Evolutionary conservation across 1,140 invertebrate species (phyloP), one percentile per base, ranked within the genome.

Genomic region (Gryon sp.): DNA sequence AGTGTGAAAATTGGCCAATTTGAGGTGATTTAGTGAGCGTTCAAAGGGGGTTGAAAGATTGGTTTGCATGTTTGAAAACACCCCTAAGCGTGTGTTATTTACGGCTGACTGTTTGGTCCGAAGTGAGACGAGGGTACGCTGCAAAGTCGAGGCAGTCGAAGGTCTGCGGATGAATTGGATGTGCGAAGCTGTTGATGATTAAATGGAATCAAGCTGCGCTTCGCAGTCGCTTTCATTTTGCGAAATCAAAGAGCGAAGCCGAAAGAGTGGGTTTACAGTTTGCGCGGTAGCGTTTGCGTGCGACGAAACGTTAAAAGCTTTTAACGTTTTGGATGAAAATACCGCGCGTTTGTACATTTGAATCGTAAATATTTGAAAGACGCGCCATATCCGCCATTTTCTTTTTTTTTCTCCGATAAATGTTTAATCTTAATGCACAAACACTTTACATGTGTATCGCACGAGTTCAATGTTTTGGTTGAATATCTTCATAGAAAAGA

Each of bases 331-430:
- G 57, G 20, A 19, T 7, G 55, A 63, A 50, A 59, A 28, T 50
- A 0, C 8, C 4, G n/a, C 12, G 68, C 15, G 7, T 30, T 15
- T n/a, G n/a, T n/a, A n/a, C 30, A 48, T 46, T 59, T 65, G 52
- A 50, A 32, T 59, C 69, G 52, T 65, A 73, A 73, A 73, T 73
- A 73, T 65, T 73, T 48, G 34, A 65, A 32, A 24, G 63, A 11
- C 34, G 38, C 18, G 24, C 28, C 15, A 55, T 11, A 5, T 5
- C 18, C 6, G 2, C 14, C 15, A 40, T 48, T 8, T 30, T 50
- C 60, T 45, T 26, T 63, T 36, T 43, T 48, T 22, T 22, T 53
- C 7, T 3, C 30, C 32, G 30, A 43, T 34, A 40, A 72, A 22
- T 40, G 24, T 46, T 45, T 43, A 65, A 65, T 73, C 69, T 73